Percentiles rank a stretch among this genome's conserved stretches.
phyloP scores from a whole-genome alignment of 1,140 invertebrate genomes.

The Ceratoteleas bidentatus region DNA sequence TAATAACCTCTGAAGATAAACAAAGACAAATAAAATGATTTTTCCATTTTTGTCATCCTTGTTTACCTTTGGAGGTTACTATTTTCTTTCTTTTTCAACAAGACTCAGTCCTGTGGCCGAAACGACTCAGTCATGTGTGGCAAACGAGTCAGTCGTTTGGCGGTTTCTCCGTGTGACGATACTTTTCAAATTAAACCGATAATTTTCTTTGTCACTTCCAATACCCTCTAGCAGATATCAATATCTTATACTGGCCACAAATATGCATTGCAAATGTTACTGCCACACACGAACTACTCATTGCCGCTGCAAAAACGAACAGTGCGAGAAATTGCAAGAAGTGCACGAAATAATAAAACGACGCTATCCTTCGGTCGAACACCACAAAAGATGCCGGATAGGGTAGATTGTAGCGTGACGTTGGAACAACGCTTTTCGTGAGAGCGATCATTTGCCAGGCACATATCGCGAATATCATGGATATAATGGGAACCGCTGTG shows the following conservation, averaged over 20 bases:
- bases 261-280: conserved; percentile 12
- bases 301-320: not conserved
- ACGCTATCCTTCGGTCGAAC: conserved; percentile 12
- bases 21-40: too few relatives aligned
- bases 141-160: too few relatives aligned
- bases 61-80: too few relatives aligned
- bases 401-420: conserved; percentile 9
- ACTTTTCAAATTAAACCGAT: too few relatives aligned
- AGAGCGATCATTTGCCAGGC: conserved; percentile 2
- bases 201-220: not conserved
- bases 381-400: not conserved
- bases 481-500: not conserved
- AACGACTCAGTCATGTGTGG: too few relatives aligned
- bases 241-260: conserved; percentile 23
- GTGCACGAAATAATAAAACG: conserved; percentile 21
- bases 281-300: not conserved
- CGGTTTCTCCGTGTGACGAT: too few relatives aligned
- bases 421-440: not conserved
- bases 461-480: not conserved
- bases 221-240: not conserved
- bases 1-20: too few relatives aligned
- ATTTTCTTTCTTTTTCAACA: too few relatives aligned
- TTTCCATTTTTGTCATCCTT: too few relatives aligned
- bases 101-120: too few relatives aligned
- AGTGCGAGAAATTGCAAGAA: not conserved